phyloP scores from a whole-genome alignment of 2,797 vertebrate genomes.

The Okamejei kenojei region DNA sequence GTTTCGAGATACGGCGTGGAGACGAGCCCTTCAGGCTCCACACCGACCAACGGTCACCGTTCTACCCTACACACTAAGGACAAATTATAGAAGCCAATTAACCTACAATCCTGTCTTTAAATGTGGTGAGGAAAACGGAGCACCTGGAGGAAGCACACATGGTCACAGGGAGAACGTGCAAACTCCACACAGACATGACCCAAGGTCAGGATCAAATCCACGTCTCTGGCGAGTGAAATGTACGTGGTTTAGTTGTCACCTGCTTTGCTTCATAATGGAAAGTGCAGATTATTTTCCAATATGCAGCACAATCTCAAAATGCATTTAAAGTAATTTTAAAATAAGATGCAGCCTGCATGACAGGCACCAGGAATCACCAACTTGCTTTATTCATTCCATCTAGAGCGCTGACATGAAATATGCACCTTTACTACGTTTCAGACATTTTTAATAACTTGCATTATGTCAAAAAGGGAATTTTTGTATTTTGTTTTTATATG shows the following conservation, averaged over 20 bases:
- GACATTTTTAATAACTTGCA: background rate
- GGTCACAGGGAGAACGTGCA: no score
- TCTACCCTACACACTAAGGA: no score
- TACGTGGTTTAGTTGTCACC: background rate
- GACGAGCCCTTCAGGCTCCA: no score
- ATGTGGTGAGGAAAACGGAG: no score
- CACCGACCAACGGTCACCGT: no score
- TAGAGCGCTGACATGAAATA: background rate
- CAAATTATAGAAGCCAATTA: no score
- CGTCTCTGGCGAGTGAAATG: no score
- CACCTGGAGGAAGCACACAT: no score
- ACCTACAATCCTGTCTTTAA: no score
- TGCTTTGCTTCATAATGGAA: background rate
- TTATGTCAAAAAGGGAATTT: background rate
- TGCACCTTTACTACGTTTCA: background rate
- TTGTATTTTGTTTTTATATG: background rate
- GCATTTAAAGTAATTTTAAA: background rate
- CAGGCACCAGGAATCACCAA: background rate
- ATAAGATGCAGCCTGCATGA: background rate
- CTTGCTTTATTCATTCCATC: background rate
- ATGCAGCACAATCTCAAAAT: background rate
- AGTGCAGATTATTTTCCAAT: background rate
- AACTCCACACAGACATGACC: no score
- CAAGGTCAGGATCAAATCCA: no score
- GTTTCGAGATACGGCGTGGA: no score